These are phyloP conservation scores for Branchellion lobata DNA, from an alignment of 2,888 invertebrate genomes.

Conservation along the genomic window DNA sequence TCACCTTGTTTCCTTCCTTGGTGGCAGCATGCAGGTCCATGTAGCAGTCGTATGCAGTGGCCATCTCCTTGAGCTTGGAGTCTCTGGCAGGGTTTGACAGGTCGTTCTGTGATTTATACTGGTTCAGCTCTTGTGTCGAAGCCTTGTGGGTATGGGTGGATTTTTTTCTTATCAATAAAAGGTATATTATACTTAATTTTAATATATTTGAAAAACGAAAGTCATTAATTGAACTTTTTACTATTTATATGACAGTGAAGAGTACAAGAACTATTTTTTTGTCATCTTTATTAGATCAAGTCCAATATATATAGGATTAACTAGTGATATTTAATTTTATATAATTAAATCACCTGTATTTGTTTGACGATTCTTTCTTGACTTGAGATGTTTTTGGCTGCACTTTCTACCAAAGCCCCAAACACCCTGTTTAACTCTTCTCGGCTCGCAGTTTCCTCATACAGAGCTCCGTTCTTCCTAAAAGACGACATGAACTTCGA, in stretches of 20 bases:
- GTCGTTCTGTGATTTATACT: constrained; percentile 12
- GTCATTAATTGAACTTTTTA: too few relatives aligned
- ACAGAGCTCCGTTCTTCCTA: constrained; percentile 71
- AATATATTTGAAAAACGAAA: too few relatives aligned
- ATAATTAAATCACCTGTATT: constrained; percentile 56
- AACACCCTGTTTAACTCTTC: constrained; percentile 72
- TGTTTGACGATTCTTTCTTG: constrained; percentile 58
- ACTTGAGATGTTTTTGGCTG: constrained; percentile 70
- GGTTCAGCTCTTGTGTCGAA: constrained; percentile 19
- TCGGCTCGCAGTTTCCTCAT: constrained; percentile 74
- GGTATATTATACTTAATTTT: too few relatives aligned
- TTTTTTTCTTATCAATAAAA: too few relatives aligned
- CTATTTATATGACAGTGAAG: too few relatives aligned
- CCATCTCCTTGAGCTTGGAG: constrained; percentile 78
- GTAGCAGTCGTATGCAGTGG: constrained; percentile 87
- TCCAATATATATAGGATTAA: too few relatives aligned
- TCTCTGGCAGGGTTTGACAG: constrained; percentile 67
- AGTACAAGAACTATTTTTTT: too few relatives aligned
- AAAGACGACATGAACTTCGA: constrained; percentile 32
- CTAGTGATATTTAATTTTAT: too few relatives aligned
- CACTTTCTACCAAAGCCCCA: constrained; percentile 76
- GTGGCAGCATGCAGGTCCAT: constrained; percentile 86
- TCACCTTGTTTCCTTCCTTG: constrained; percentile 92
- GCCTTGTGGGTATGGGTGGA: too few relatives aligned
- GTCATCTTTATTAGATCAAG: too few relatives aligned